phyloP scores from a whole-genome alignment of 2,888 invertebrate species.

The Phortica magna region DNA sequence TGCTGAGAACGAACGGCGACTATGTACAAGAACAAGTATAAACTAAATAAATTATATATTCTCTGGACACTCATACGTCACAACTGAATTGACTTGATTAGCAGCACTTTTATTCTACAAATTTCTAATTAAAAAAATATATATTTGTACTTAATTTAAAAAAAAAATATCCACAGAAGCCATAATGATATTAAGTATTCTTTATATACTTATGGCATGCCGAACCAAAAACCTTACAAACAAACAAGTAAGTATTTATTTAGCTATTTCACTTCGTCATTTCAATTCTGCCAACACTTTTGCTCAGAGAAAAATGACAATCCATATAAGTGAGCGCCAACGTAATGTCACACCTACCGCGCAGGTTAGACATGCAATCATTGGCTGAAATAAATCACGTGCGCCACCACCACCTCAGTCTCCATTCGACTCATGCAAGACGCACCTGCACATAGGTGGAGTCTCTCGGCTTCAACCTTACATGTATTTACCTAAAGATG shows the following conservation, averaged over 20 bases:
- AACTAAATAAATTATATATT: constrained; percentile 14
- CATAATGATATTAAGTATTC: background rate
- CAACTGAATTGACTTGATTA: background rate
- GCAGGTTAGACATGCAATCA: constrained; percentile 76
- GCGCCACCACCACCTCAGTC: constrained; percentile 56
- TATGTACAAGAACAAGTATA: constrained; percentile 22
- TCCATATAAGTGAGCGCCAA: constrained; percentile 48
- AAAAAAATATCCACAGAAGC: background rate
- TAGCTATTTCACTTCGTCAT: background rate
- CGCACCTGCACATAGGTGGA: constrained; percentile 65
- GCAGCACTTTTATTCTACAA: constrained; percentile 42
- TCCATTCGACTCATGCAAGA: constrained; percentile 30
- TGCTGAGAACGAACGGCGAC: constrained; percentile 33
- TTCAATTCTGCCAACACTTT: background rate
- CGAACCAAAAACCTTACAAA: background rate
- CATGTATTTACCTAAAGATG: constrained; percentile 72
- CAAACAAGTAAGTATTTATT: background rate
- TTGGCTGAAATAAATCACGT: constrained; percentile 78
- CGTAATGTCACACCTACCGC: constrained; percentile 75
- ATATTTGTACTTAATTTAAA: constrained; percentile 29
- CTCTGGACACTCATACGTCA: constrained; percentile 10
- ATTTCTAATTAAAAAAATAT: constrained; percentile 75
- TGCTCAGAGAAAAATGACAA: constrained; percentile 44
- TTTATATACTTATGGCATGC: constrained; percentile 48
- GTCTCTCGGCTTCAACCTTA: constrained; percentile 68